A percentile compares a stretch with the other conserved stretches of the same genome.
Evolutionary conservation across 2,113 vertebrate genomes (phyloP).

Genomic region (Otocyon megalotis): DNA sequence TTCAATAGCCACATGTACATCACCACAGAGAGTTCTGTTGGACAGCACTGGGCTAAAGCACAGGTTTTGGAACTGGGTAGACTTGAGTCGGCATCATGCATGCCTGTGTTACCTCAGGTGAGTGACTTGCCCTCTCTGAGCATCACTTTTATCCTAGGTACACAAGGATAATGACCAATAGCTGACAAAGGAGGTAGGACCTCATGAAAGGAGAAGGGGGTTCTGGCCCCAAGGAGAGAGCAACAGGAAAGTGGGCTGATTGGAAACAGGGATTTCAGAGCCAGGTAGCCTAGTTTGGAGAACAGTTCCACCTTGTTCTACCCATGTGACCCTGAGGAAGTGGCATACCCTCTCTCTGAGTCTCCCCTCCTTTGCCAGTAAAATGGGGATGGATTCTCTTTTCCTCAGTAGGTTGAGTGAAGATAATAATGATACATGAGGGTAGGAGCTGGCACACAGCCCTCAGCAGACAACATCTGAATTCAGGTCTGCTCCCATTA

Average conservation of each 20-base stretch:
- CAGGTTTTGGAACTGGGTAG: not conserved
- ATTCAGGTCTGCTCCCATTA: not conserved
- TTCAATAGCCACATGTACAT: not conserved
- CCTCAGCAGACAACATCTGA: not conserved
- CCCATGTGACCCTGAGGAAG: not conserved
- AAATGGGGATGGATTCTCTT: not conserved
- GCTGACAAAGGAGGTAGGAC: not conserved
- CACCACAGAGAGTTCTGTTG: too few relatives aligned
- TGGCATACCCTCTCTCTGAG: not conserved
- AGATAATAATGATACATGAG: too few relatives aligned
- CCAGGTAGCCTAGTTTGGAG: not conserved
- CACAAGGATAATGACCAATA: not conserved
- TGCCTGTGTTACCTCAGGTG: not conserved
- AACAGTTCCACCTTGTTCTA: not conserved
- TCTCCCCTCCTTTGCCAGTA: not conserved
- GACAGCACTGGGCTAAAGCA: not conserved
- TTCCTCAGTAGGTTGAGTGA: too few relatives aligned
- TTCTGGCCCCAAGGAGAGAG: not conserved
- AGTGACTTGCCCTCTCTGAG: not conserved
- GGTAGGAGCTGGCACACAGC: not conserved
- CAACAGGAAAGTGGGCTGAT: too few relatives aligned
- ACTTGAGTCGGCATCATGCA: not conserved
- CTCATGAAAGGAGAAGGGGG: not conserved
- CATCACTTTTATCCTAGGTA: not conserved
- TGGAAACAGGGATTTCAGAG: not conserved